Conservation (phyloP, 2,113 vertebrate genomes). For the Mobula birostris region DNA sequence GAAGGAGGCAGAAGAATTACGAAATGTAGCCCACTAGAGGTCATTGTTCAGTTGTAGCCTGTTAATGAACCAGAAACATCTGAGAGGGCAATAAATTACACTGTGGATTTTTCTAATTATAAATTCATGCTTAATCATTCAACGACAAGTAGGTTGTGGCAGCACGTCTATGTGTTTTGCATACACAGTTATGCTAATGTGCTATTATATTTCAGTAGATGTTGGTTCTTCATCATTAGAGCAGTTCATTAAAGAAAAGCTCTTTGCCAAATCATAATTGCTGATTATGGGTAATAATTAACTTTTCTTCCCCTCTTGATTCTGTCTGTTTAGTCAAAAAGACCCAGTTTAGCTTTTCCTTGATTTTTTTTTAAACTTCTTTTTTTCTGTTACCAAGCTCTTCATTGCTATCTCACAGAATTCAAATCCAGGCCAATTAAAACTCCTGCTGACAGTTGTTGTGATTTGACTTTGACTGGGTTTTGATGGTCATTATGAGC, state of each 20-base stretch:
- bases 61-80: slow-evolving; percentile 84
- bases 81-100: slow-evolving; percentile 79
- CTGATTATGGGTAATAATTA: slow-evolving; percentile 89
- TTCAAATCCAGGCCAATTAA: slow-evolving; percentile 81
- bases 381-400: slow-evolving; percentile 45
- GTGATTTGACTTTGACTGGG: slow-evolving; percentile 78
- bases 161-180: slow-evolving; percentile 61
- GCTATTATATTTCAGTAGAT: slow-evolving; percentile 68
- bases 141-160: slow-evolving; percentile 75
- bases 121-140: slow-evolving; percentile 93
- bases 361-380: background rate
- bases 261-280: slow-evolving; percentile 83
- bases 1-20: slow-evolving; percentile 28
- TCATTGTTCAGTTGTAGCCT: slow-evolving; percentile 83
- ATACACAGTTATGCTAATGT: slow-evolving; percentile 78
- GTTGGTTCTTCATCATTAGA: slow-evolving; percentile 73
- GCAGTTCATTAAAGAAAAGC: slow-evolving; percentile 70
- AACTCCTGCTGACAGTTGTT: slow-evolving; percentile 79
- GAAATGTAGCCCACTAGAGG: slow-evolving; percentile 70
- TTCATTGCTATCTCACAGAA: slow-evolving; percentile 69
- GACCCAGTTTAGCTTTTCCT: slow-evolving; percentile 36
- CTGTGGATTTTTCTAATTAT: slow-evolving; percentile 81
- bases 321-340: slow-evolving; percentile 49
- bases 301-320: slow-evolving; percentile 59
- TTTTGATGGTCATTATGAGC: slow-evolving; percentile 84